phyloP scores from a whole-genome alignment of 2,888 invertebrate species.

The Heteromurus nitidus region DNA sequence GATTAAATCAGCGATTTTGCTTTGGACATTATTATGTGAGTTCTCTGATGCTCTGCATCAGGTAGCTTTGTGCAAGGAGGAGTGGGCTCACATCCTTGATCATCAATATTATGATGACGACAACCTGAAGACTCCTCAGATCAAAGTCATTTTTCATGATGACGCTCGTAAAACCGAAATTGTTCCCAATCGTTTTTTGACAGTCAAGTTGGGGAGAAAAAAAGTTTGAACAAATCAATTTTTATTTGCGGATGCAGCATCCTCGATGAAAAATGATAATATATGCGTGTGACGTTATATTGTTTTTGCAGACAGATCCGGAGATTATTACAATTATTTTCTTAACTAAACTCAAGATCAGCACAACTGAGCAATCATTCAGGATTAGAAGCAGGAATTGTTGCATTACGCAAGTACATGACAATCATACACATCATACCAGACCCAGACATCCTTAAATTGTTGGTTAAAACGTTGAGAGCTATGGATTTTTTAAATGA shows the following conservation, averaged over 20 bases:
- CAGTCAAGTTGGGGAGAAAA: neutral
- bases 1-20: slow-evolving; percentile 14
- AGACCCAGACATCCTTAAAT: too few relatives aligned
- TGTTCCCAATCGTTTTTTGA: neutral
- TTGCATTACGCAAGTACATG: neutral
- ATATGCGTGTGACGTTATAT: neutral
- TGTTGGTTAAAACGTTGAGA: too few relatives aligned
- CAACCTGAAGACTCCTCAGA: neutral
- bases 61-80: too few relatives aligned
- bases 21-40: too few relatives aligned
- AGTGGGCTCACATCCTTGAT: neutral
- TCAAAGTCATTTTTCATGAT: neutral
- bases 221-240: neutral
- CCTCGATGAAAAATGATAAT: neutral
- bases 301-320: neutral
- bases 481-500: too few relatives aligned
- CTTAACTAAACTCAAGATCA: too few relatives aligned
- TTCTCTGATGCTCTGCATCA: too few relatives aligned
- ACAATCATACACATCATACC: neutral
- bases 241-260: neutral
- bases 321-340: too few relatives aligned
- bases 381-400: too few relatives aligned
- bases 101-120: too few relatives aligned
- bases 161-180: neutral
- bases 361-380: neutral